These are phyloP conservation scores for Hippocampus abdominalis DNA, from an alignment of 2,113 vertebrate genomes.

Conservation along the genomic window DNA sequence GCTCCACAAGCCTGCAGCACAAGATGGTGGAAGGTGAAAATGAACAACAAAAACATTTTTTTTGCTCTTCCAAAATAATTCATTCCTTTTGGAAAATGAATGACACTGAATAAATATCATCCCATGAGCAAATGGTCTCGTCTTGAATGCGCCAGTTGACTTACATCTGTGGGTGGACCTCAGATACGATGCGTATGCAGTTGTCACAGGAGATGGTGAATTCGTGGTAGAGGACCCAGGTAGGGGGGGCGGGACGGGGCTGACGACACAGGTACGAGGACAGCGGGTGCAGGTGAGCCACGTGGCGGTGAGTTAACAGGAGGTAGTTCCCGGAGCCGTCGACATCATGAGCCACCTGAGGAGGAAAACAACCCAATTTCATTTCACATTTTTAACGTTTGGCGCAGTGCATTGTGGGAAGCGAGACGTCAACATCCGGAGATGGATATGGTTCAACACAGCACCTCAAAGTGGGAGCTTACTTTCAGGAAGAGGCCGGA, in stretches of 20 bases:
- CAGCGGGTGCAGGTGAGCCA: conserved; percentile 83
- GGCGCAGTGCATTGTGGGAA: too few species aligned
- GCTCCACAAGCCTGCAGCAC: conserved; percentile 81
- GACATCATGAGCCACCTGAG: conserved; percentile 83
- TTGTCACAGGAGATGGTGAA: conserved; percentile 83
- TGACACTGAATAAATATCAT: too few species aligned
- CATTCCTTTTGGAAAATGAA: too few species aligned
- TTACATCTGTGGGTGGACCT: conserved; percentile 92
- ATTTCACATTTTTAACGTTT: too few species aligned
- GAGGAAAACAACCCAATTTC: conserved; percentile 5
- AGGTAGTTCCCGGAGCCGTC: conserved; percentile 88
- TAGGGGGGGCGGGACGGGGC: conserved; percentile 72
- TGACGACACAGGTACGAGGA: conserved; percentile 84
- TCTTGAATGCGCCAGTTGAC: conserved; percentile 7
- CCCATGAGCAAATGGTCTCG: too few species aligned
- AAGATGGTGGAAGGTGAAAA: not conserved
- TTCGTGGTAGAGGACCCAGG: conserved; percentile 86
- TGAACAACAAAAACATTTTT: not conserved
- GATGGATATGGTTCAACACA: not conserved
- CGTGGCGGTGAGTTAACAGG: conserved; percentile 84
- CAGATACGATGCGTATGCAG: conserved; percentile 78
- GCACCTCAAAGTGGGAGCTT: not conserved
- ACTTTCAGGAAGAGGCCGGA: conserved; percentile 96
- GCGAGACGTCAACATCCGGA: too few species aligned
- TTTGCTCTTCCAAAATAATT: too few species aligned